Conservation (phyloP, 2,888 invertebrate genomes). For the Drosophila imparisetae region DNA sequence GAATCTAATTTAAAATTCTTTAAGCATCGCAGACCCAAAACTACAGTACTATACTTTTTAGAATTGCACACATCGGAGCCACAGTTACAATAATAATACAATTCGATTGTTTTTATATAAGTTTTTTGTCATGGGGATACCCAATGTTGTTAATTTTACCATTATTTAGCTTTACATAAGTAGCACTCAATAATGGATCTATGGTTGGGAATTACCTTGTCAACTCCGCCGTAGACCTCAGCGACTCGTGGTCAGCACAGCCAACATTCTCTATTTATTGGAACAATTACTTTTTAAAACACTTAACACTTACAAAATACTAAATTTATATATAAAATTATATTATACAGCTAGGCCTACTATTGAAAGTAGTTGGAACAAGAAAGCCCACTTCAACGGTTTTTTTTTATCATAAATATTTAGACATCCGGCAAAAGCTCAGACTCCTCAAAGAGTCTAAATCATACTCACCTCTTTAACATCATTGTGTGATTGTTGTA, state of each 20-base stretch:
- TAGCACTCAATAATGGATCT: background rate
- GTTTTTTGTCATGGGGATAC: background rate
- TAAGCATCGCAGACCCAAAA: background rate
- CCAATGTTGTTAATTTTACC: background rate
- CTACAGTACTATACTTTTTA: background rate
- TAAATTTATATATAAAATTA: slow-evolving; percentile 48
- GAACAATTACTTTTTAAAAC: slow-evolving; percentile 34
- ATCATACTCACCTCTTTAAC: slow-evolving; percentile 83
- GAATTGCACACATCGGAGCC: background rate
- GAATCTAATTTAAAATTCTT: background rate
- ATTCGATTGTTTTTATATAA: background rate
- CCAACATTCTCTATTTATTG: slow-evolving; percentile 34
- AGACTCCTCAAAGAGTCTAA: background rate
- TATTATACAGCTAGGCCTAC: slow-evolving; percentile 36
- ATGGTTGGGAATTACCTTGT: slow-evolving; percentile 33
- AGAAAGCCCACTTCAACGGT: slow-evolving; percentile 11
- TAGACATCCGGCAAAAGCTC: background rate
- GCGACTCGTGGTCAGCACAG: slow-evolving; percentile 29
- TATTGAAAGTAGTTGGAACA: slow-evolving; percentile 26
- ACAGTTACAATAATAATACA: background rate
- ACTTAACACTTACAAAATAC: slow-evolving; percentile 51
- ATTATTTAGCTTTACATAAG: background rate
- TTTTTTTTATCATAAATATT: background rate
- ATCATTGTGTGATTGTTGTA: slow-evolving; percentile 85
- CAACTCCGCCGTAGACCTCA: slow-evolving; percentile 27